A percentile compares a stretch with the other conserved stretches of the same genome.
These are phyloP conservation scores for Drosophila triauraria DNA, from an alignment of 1,140 invertebrate genomes.

Conservation along the genomic window DNA sequence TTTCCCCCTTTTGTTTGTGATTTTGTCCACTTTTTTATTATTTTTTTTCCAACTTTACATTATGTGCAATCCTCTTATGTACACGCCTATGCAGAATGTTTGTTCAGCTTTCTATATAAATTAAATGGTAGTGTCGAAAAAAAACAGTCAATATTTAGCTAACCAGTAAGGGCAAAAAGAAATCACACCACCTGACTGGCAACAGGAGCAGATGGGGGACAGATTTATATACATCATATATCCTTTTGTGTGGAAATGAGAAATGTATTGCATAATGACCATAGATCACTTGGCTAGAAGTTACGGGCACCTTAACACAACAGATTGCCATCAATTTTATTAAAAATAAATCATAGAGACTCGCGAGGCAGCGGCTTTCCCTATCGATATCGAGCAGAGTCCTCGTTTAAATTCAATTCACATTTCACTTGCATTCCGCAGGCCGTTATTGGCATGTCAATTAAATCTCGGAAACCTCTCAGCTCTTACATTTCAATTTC, in stretches of 20 bases:
- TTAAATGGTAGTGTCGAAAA: slow-evolving; percentile 36
- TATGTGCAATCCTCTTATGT: slow-evolving; percentile 46
- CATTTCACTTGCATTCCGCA: slow-evolving; percentile 39
- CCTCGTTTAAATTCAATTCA: slow-evolving; percentile 47
- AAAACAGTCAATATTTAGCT: slow-evolving; percentile 68
- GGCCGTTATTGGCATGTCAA: slow-evolving; percentile 41
- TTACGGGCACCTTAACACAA: slow-evolving; percentile 20
- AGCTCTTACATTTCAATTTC: slow-evolving; percentile 48
- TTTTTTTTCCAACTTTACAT: slow-evolving; percentile 56
- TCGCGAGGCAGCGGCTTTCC: neutral
- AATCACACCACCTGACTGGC: slow-evolving; percentile 15
- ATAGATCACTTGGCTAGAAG: slow-evolving; percentile 31
- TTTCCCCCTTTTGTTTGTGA: slow-evolving; percentile 50
- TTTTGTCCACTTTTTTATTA: slow-evolving; percentile 37
- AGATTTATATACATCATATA: slow-evolving; percentile 6
- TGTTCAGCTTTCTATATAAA: slow-evolving; percentile 31
- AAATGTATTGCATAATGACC: slow-evolving; percentile 20
- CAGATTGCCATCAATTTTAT: slow-evolving; percentile 13
- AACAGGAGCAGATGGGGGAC: neutral
- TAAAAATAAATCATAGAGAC: slow-evolving; percentile 2
- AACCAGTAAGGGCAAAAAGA: slow-evolving; percentile 48
- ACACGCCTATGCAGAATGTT: slow-evolving; percentile 19
- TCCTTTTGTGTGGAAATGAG: slow-evolving; percentile 12
- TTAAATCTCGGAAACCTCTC: slow-evolving; percentile 48
- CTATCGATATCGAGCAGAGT: slow-evolving; percentile 6